Evolutionary conservation across 2,888 invertebrate genomes (phyloP), one percentile per base, ranked within the genome.

Genomic region (Trachelus tabidus): DNA sequence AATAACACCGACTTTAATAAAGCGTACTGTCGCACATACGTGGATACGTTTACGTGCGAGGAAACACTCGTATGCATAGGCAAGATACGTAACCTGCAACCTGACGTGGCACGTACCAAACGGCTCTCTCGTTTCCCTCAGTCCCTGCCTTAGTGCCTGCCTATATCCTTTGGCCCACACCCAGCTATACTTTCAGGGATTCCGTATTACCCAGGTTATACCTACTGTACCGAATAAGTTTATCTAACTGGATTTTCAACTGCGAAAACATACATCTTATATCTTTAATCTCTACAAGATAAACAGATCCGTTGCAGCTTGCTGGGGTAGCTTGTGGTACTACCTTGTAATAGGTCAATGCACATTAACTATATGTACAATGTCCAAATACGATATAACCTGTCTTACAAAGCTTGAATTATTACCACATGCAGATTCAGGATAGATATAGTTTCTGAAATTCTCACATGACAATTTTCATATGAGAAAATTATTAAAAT

Each of bases 1-100:
- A 81, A 82, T 82, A 83, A 81, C 79, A 81, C 80, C 77, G 73
- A 80, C 82, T 83, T 83, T 81, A 81, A 83, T 82, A 79, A 80
- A 81, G 78, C 82, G 74, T n/a, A 37, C 74, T 31, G 33, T 71
- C 34, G 71, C 15, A 34, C 71, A 34, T 71, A 71, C 34, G 71
- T 71, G 31, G 71, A 71, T 56, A 56, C 56, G 56, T 56, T 56
- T 56, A 56, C 56, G 56, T 56, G 56, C 56, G 56, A 56, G 23
- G 56, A 23, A 56, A 56, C 23, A 23, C 9, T 56, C 23, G 56
- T 56, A 56, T 56, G 56, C 56, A 56, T 56, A 56, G 23, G 9
- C 56, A 56, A 56, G 23, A 56, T 56, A 56, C 23, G 56, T 56
- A 56, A 23, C 56, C 56, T 56, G 23, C 56, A 56, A 2, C 56